A percentile compares a stretch with the other conserved stretches of the same genome.
These are phyloP conservation scores for Eupithecia tripunctaria DNA, from an alignment of 2,888 invertebrate genomes.

Conservation along the genomic window DNA sequence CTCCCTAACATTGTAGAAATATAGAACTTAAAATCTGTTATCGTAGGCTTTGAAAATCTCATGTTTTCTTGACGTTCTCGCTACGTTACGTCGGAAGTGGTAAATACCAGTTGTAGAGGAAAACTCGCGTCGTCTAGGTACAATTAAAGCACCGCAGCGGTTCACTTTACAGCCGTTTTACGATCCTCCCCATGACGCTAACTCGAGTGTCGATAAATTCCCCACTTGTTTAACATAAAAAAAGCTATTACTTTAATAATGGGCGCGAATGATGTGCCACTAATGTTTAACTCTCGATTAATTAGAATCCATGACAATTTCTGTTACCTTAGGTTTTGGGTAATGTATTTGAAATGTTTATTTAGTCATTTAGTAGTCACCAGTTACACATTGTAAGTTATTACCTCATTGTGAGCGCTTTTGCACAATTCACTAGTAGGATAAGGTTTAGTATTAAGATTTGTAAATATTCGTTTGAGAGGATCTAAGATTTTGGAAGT, in stretches of 20 bases:
- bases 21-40: background rate
- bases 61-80: background rate
- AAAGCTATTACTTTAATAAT: constrained; percentile 62
- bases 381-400: constrained; percentile 81
- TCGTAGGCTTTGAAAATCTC: background rate
- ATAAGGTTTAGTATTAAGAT: constrained; percentile 51
- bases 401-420: constrained; percentile 83
- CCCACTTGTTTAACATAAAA: constrained; percentile 71
- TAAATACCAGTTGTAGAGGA: background rate
- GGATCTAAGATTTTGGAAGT: constrained; percentile 36
- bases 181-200: constrained; percentile 70
- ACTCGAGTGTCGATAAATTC: constrained; percentile 75
- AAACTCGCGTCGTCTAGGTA: constrained; percentile 31
- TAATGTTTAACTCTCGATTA: constrained; percentile 47
- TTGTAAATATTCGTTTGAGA: constrained; percentile 67
- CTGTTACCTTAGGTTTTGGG: constrained; percentile 76
- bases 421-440: constrained; percentile 80
- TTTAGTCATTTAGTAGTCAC: constrained; percentile 83
- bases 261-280: constrained; percentile 53
- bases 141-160: constrained; percentile 57
- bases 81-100: background rate
- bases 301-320: constrained; percentile 73
- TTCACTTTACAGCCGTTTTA: constrained; percentile 71
- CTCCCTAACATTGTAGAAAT: constrained; percentile 1
- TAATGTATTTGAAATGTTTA: constrained; percentile 63